phyloP scores from a whole-genome alignment of 2,888 invertebrate species.

The Temnothorax rugatulus region DNA sequence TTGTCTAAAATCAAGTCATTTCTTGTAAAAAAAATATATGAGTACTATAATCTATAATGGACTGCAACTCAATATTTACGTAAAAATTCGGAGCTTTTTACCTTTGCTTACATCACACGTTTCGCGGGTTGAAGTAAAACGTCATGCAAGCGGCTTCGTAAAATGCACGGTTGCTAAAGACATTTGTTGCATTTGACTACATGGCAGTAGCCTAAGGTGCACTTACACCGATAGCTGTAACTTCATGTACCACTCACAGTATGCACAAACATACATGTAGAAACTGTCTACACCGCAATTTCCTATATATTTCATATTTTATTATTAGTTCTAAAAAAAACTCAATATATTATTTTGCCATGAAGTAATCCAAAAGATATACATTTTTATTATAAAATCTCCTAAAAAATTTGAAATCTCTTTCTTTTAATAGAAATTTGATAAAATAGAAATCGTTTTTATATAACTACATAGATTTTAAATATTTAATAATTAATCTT shows the following conservation, averaged over 20 bases:
- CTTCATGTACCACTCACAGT: background rate
- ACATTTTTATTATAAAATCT: background rate
- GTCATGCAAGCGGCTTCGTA: background rate
- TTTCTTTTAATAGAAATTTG: slow-evolving; percentile 9
- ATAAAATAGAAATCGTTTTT: background rate
- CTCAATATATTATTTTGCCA: background rate
- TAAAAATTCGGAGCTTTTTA: slow-evolving; percentile 13
- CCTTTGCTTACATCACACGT: background rate
- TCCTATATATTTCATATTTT: background rate
- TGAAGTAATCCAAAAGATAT: background rate
- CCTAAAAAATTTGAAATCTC: background rate
- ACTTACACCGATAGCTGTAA: background rate
- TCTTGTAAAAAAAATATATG: background rate
- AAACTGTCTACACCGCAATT: background rate
- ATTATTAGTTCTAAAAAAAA: background rate
- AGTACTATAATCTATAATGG: background rate
- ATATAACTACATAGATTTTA: background rate
- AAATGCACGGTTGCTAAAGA: slow-evolving; percentile 26
- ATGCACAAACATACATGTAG: background rate
- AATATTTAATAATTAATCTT: background rate
- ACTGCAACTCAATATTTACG: background rate
- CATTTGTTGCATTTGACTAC: slow-evolving; percentile 34
- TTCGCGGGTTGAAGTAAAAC: background rate
- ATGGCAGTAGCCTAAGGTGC: background rate
- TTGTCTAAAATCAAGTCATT: background rate